Percentiles rank a stretch among this genome's conserved stretches.
Evolutionary conservation across 2,113 vertebrate genomes (phyloP).

Genomic region (Trematomus loennbergii): DNA sequence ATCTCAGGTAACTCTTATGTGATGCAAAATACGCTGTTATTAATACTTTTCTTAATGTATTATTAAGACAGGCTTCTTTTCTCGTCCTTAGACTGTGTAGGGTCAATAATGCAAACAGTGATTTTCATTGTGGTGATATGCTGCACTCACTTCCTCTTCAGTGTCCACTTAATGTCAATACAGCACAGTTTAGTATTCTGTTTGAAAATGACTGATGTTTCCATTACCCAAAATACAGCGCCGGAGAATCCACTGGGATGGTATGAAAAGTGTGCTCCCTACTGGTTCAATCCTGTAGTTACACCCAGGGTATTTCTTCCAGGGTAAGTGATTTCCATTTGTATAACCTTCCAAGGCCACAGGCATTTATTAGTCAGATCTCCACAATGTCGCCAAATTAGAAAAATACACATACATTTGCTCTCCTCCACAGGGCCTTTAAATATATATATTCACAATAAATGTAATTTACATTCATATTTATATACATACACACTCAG

Average conservation of each 20-base stretch:
- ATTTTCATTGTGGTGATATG: not conserved
- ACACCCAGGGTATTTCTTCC: conserved; percentile 49
- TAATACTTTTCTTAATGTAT: not conserved
- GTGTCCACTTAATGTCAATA: not conserved
- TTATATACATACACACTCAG: too few species aligned
- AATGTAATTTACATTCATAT: too few species aligned
- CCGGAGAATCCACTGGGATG: not conserved
- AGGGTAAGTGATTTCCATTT: not conserved
- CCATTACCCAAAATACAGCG: not conserved
- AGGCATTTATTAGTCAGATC: not conserved
- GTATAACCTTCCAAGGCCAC: not conserved
- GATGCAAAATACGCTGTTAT: not conserved
- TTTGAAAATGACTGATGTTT: not conserved
- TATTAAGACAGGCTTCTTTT: not conserved
- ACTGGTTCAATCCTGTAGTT: conserved; percentile 59
- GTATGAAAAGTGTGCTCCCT: conserved; percentile 74
- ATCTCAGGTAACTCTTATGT: not conserved
- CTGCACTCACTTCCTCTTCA: not conserved
- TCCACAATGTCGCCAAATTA: not conserved
- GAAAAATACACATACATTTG: not conserved
- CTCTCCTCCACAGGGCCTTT: too few species aligned
- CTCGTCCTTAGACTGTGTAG: not conserved
- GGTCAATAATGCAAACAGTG: not conserved
- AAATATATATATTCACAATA: too few species aligned
- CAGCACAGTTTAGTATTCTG: not conserved